These are phyloP conservation scores for Caenorhabditis sp. DNA, from an alignment of 2,888 invertebrate species.

Conservation along the genomic window DNA sequence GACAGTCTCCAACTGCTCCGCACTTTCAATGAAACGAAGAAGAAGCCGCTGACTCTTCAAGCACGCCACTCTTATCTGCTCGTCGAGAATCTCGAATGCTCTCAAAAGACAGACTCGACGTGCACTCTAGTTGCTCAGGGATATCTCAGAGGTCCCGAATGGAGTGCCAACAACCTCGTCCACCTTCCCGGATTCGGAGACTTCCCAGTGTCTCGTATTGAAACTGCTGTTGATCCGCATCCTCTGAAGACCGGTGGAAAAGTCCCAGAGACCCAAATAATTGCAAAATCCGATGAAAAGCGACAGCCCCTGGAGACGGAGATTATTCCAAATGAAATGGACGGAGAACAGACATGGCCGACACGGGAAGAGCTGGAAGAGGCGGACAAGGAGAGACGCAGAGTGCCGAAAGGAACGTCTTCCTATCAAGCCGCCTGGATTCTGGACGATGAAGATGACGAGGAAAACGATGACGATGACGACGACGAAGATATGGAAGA, in stretches of 20 bases:
- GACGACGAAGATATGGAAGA: slow-evolving; percentile 81
- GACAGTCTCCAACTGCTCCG: slow-evolving; percentile 85
- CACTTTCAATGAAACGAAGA: slow-evolving; percentile 89
- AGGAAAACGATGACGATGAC: slow-evolving; percentile 78
- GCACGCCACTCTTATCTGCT: slow-evolving; percentile 89
- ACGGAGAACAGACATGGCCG: slow-evolving; percentile 97
- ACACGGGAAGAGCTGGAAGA: slow-evolving; percentile 90
- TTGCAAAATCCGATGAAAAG: slow-evolving; percentile 68
- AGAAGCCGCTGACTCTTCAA: slow-evolving; percentile 85
- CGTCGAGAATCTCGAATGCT: slow-evolving; percentile 87
- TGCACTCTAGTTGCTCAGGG: slow-evolving; percentile 85
- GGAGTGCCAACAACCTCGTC: slow-evolving; percentile 90
- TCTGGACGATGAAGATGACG: slow-evolving; percentile 76
- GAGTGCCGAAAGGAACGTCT: slow-evolving; percentile 94
- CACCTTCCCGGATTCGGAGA: slow-evolving; percentile 94
- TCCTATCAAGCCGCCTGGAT: slow-evolving; percentile 93
- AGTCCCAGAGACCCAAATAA: slow-evolving; percentile 8
- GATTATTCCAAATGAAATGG: slow-evolving; percentile 86
- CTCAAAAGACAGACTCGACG: slow-evolving; percentile 58
- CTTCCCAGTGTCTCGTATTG: slow-evolving; percentile 87
- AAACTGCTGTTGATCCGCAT: slow-evolving; percentile 62
- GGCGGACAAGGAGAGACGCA: slow-evolving; percentile 82
- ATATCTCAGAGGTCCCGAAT: slow-evolving; percentile 87
- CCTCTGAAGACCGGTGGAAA: slow-evolving; percentile 53
- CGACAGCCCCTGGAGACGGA: slow-evolving; percentile 85